phyloP scores from a whole-genome alignment of 2,797 vertebrate species.

The Myiotriccus ornatus region DNA sequence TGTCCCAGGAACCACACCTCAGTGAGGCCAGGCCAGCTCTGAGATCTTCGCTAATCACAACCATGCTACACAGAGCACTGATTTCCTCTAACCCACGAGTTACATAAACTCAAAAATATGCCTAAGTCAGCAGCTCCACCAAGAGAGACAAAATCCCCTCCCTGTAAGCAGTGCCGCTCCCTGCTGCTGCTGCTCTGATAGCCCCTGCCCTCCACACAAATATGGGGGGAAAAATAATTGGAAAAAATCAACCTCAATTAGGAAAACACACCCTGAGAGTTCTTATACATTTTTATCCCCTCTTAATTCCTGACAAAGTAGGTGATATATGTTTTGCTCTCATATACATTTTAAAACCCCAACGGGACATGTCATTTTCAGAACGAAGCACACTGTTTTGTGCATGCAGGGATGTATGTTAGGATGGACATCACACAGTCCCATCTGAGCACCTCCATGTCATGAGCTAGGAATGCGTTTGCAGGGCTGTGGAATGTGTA shows the following conservation, averaged over 20 bases:
- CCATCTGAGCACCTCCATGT: neutral
- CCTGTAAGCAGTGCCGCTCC: neutral
- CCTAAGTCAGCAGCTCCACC: slow-evolving; percentile 8
- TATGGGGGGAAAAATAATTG: neutral
- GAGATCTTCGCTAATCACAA: neutral
- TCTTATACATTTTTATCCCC: neutral
- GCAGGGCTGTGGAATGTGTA: neutral
- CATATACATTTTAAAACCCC: neutral
- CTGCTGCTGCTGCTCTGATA: slow-evolving; percentile 14
- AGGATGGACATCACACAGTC: neutral
- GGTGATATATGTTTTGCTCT: neutral
- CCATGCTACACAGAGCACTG: neutral
- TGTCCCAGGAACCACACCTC: slow-evolving; percentile 10
- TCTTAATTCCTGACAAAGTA: neutral
- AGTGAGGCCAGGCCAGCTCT: neutral
- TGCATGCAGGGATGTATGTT: neutral
- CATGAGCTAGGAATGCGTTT: neutral
- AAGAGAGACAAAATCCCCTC: slow-evolving; percentile 27
- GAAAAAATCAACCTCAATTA: neutral
- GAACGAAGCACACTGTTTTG: neutral
- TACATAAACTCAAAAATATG: slow-evolving; percentile 44
- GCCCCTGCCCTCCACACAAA: neutral
- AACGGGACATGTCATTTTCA: neutral
- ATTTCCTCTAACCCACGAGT: neutral
- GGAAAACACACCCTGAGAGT: neutral